Evolutionary conservation across 2,888 invertebrate species (phyloP).

Genomic region (Machimus atricapillus): DNA sequence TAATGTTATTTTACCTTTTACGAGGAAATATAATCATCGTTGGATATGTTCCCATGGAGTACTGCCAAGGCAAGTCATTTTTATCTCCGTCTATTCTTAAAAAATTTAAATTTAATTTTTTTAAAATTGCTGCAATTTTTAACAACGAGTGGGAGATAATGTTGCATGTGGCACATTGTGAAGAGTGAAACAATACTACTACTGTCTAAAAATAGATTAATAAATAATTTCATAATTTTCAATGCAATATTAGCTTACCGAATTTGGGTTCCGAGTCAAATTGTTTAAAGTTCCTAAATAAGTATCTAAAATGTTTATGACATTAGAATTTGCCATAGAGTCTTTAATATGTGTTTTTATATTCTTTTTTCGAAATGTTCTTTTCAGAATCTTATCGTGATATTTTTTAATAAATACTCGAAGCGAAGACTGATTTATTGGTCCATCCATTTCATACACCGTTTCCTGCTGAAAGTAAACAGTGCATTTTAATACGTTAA

Average conservation of each 20-base stretch:
- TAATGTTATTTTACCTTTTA: constrained; percentile 64
- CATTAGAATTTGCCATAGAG: background rate
- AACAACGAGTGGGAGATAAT: constrained; percentile 73
- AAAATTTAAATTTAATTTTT: constrained; percentile 66
- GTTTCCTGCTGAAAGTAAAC: background rate
- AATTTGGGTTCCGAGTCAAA: background rate
- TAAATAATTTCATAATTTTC: background rate
- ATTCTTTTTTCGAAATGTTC: background rate
- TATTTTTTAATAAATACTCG: background rate
- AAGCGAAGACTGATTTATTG: background rate
- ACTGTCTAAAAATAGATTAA: constrained; percentile 68
- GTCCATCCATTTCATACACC: background rate
- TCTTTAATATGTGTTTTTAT: background rate
- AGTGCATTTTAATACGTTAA: background rate
- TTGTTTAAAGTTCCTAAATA: background rate
- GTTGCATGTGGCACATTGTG: constrained; percentile 79
- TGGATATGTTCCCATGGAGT: constrained; percentile 78
- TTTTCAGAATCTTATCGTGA: background rate
- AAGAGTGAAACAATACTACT: constrained; percentile 79
- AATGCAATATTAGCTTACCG: background rate
- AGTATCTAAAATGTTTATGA: background rate
- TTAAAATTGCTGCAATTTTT: constrained; percentile 70
- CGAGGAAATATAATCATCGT: constrained; percentile 82
- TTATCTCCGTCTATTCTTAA: constrained; percentile 80
- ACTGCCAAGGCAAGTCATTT: constrained; percentile 84